phyloP scores from a whole-genome alignment of 2,113 vertebrate species.

The Sigmodon hispidus region DNA sequence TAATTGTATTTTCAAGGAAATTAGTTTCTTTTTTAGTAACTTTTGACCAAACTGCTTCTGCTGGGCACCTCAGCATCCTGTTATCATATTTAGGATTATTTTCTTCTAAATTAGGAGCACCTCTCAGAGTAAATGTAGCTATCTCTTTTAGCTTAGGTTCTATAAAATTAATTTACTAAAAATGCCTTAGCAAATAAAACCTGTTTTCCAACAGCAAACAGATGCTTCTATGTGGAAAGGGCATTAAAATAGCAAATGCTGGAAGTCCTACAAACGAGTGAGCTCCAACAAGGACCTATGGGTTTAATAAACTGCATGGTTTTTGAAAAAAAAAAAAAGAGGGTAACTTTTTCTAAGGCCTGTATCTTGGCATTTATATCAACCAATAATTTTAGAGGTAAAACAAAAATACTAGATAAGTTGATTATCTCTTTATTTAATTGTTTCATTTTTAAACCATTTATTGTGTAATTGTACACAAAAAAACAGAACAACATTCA shows the following conservation, averaged over 20 bases:
- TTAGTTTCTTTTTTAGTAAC: conserved; percentile 15
- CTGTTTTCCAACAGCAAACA: background rate
- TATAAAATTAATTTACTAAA: conserved; percentile 28
- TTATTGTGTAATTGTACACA: too few relatives aligned
- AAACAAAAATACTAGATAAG: too few relatives aligned
- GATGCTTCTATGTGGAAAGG: background rate
- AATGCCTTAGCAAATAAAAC: background rate
- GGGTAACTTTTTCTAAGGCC: too few relatives aligned
- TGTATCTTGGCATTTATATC: too few relatives aligned
- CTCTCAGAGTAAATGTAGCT: background rate
- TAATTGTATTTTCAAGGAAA: conserved; percentile 49
- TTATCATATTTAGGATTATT: background rate
- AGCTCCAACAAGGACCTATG: conserved; percentile 2
- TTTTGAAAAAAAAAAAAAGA: too few relatives aligned
- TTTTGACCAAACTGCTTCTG: background rate
- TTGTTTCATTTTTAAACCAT: too few relatives aligned
- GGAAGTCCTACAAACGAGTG: too few relatives aligned
- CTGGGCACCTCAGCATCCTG: background rate
- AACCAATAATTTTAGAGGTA: too few relatives aligned
- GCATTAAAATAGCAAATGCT: too few relatives aligned
- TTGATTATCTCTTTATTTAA: too few relatives aligned
- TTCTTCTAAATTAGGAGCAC: background rate
- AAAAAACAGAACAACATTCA: background rate
- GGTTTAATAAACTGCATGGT: background rate
- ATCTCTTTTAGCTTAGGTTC: conserved; percentile 1